Conservation (phyloP, 1,140 invertebrate species). For the Eueides isabella region DNA sequence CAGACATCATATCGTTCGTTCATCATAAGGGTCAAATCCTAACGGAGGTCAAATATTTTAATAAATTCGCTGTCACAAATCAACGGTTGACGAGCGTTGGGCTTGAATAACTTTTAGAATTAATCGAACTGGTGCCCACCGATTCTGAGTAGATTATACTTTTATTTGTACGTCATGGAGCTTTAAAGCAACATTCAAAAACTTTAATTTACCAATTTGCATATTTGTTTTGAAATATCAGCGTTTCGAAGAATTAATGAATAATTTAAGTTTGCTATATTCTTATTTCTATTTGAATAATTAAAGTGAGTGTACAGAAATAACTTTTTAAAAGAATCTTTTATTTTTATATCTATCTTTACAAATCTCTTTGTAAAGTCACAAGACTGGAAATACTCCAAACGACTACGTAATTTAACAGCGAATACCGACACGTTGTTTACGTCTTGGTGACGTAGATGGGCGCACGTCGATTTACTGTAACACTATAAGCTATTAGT, state of each 20-base stretch:
- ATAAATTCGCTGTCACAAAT: slow-evolving; percentile 30
- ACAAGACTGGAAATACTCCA: slow-evolving; percentile 16
- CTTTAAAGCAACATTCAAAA: background rate
- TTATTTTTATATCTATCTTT: background rate
- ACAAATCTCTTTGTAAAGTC: background rate
- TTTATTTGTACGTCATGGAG: background rate
- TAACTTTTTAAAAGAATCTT: background rate
- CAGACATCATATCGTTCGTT: slow-evolving; percentile 23
- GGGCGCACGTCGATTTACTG: background rate
- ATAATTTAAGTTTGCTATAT: background rate
- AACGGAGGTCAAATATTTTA: slow-evolving; percentile 40
- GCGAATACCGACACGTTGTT: slow-evolving; percentile 19
- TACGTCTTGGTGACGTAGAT: slow-evolving; percentile 29
- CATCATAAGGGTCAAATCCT: slow-evolving; percentile 28
- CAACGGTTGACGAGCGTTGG: background rate
- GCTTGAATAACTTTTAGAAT: background rate
- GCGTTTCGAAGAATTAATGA: background rate
- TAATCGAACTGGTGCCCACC: background rate
- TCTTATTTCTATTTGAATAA: background rate
- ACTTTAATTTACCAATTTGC: background rate
- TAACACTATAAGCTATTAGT: background rate
- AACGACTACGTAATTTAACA: slow-evolving; percentile 26
- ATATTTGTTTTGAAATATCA: background rate
- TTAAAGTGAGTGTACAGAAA: background rate
- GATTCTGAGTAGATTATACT: slow-evolving; percentile 11